Conservation (phyloP, 2,797 vertebrate genomes). For the Urophycis tenuis region DNA sequence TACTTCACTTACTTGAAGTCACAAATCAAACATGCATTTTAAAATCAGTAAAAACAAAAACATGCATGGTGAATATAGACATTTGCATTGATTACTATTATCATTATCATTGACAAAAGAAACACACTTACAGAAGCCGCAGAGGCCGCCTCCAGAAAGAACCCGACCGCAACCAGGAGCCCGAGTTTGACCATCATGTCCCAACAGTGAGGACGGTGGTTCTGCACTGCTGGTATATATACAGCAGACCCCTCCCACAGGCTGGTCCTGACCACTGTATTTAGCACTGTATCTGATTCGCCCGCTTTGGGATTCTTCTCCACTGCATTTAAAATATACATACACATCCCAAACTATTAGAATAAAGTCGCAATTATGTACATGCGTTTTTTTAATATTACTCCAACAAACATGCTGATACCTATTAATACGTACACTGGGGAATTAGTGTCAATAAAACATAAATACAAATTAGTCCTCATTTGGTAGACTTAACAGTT, state of each 20-base stretch:
- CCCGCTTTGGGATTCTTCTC: too few relatives aligned
- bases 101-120: background rate
- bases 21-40: background rate
- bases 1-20: too few relatives aligned
- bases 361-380: background rate
- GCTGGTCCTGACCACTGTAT: background rate
- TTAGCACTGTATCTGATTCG: background rate
- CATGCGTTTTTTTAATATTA: too few relatives aligned
- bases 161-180: constrained; percentile 40
- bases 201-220: background rate
- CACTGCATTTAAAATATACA: background rate
- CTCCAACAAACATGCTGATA: background rate
- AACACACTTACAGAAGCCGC: constrained; percentile 49
- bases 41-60: background rate
- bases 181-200: constrained; percentile 4
- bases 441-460: background rate
- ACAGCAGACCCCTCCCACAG: background rate
- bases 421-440: background rate
- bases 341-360: background rate
- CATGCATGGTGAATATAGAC: background rate
- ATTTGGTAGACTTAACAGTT: background rate
- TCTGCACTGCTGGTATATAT: background rate
- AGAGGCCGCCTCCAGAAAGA: constrained; percentile 46
- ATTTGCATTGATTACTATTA: background rate
- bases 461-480: too few relatives aligned